Evolutionary conservation across 2,888 invertebrate genomes (phyloP).

Genomic region (Scaptomyza cyrtandrae): DNA sequence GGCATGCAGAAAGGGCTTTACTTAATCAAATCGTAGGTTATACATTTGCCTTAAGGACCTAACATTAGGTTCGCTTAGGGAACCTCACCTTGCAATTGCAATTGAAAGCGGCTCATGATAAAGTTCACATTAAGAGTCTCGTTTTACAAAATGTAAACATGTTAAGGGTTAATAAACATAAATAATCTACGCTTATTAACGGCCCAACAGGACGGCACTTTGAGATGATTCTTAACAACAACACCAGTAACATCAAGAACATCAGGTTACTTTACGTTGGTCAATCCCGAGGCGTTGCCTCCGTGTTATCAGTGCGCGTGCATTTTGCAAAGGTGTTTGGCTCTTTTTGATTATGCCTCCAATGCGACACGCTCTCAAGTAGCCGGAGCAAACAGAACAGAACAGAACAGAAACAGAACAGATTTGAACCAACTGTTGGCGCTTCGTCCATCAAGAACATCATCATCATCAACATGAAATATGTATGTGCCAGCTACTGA

Average conservation of each 20-base stretch:
- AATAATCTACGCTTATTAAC: slow-evolving; percentile 83
- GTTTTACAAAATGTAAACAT: slow-evolving; percentile 84
- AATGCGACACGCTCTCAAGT: slow-evolving; percentile 46
- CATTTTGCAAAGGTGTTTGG: slow-evolving; percentile 83
- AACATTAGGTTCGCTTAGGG: neutral
- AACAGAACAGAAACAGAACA: neutral
- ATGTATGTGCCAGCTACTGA: slow-evolving; percentile 63
- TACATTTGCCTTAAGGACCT: neutral
- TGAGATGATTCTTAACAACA: slow-evolving; percentile 13
- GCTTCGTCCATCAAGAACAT: slow-evolving; percentile 36
- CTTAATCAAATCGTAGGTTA: slow-evolving; percentile 15
- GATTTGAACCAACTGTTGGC: slow-evolving; percentile 23
- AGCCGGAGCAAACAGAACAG: slow-evolving; percentile 20
- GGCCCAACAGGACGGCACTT: slow-evolving; percentile 53
- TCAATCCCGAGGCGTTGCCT: slow-evolving; percentile 28
- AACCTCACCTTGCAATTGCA: slow-evolving; percentile 47
- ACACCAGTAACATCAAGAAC: neutral
- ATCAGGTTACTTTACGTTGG: slow-evolving; percentile 2
- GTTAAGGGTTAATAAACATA: slow-evolving; percentile 84
- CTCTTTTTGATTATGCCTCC: slow-evolving; percentile 66
- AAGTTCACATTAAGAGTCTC: slow-evolving; percentile 84
- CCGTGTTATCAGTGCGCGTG: slow-evolving; percentile 79
- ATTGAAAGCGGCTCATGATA: slow-evolving; percentile 76
- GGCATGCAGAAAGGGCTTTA: neutral
- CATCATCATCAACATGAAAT: slow-evolving; percentile 62